Evolutionary conservation across 2,797 vertebrate species (phyloP).

Genomic region (Falco biarmicus): DNA sequence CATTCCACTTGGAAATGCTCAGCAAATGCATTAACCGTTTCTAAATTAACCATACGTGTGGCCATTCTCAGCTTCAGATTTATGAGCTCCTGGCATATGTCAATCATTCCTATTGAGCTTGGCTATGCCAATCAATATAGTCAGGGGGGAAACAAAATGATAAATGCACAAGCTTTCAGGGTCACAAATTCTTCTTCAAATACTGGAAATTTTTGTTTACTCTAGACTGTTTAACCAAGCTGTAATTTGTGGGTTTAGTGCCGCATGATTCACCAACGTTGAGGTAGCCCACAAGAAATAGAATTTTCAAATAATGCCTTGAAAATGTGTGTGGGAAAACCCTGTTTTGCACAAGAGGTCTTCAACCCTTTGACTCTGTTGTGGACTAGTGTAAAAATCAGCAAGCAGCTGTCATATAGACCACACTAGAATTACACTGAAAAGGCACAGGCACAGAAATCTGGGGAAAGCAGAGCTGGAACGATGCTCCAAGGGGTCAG

Average conservation of each 20-base stretch:
- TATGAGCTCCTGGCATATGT: not conserved
- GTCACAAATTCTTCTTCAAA: not conserved
- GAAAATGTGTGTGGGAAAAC: conserved; percentile 1
- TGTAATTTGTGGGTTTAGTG: not conserved
- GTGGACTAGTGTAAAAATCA: not conserved
- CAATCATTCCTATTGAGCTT: not conserved
- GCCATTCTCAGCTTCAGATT: not conserved
- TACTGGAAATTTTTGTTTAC: conserved; percentile 49
- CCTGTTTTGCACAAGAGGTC: not conserved
- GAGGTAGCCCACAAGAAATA: conserved; percentile 20
- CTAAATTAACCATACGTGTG: not conserved
- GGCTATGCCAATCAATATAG: not conserved
- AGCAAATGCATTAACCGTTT: not conserved
- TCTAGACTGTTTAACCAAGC: not conserved
- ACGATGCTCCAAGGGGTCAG: not conserved
- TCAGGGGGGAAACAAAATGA: not conserved
- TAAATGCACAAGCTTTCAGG: not conserved
- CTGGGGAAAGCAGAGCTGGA: not conserved
- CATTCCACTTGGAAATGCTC: not conserved
- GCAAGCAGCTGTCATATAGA: not conserved
- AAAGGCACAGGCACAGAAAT: not conserved
- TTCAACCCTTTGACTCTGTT: not conserved
- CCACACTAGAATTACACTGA: not conserved
- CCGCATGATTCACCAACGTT: not conserved
- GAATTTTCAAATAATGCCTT: not conserved